Conservation (phyloP, 2,888 invertebrate species). For the Sussaba pulchella region DNA sequence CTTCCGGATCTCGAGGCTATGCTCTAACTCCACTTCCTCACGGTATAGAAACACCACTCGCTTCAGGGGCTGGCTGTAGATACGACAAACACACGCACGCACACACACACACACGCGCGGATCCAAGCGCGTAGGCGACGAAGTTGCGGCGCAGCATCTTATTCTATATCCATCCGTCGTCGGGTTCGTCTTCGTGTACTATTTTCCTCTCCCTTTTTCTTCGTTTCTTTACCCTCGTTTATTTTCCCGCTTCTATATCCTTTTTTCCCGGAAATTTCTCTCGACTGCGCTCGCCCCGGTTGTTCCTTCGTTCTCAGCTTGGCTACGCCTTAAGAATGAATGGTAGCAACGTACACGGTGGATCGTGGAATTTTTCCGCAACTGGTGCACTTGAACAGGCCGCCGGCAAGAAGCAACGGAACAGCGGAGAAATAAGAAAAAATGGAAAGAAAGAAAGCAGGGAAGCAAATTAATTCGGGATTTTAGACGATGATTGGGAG, state of each 20-base stretch:
- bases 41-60: slow-evolving; percentile 32
- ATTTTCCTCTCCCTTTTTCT: slow-evolving; percentile 37
- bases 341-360: neutral
- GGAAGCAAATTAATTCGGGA: slow-evolving; percentile 52
- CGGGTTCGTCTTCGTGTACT: slow-evolving; percentile 27
- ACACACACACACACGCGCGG: neutral
- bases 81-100: neutral
- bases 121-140: slow-evolving; percentile 29
- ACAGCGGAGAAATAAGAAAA: neutral
- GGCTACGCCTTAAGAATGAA: slow-evolving; percentile 7
- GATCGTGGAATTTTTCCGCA: slow-evolving; percentile 26
- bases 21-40: slow-evolving; percentile 28
- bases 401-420: slow-evolving; percentile 10
- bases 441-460: neutral
- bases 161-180: slow-evolving; percentile 33
- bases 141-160: slow-evolving; percentile 41
- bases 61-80: slow-evolving; percentile 21
- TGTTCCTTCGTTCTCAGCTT: neutral
- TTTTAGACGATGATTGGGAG: slow-evolving; percentile 6
- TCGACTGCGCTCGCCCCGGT: slow-evolving; percentile 5
- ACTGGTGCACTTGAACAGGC: slow-evolving; percentile 54
- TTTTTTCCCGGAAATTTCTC: slow-evolving; percentile 53
- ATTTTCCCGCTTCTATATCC: slow-evolving; percentile 18
- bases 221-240: slow-evolving; percentile 59
- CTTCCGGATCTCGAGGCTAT: slow-evolving; percentile 61